Base-by-base conservation (phyloP, 2,797 vertebrate species). In the Anguilla megastoma region DNA sequence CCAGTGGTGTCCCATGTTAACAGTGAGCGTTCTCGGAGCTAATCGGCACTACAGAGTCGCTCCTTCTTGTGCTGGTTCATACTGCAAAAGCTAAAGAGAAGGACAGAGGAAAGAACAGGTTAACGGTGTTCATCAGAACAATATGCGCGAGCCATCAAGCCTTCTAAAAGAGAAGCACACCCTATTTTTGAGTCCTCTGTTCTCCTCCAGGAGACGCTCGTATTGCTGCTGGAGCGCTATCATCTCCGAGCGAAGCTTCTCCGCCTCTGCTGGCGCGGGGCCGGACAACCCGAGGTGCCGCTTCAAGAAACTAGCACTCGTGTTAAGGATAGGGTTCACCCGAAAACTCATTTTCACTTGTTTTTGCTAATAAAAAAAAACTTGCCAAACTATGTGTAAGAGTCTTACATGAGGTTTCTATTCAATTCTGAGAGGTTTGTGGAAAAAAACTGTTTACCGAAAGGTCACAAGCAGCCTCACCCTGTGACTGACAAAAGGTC, bases 221-320 rank as follows among this genome's bases (percentile, higher is more conserved):
- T 95, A 98, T 93, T 98, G 98, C 92, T 97, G 97, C 90, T 97
- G 97, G 86, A 98, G 95, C 87, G 98, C 97, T 74, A 95, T 94
- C 88, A 98, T 92, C 93, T 99, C 97, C 92, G 95, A 90, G 33
- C 95, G 96, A 86, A 99, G 97, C 85, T 95, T 91, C 87, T 98
- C 97, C 0, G 95, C 86, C 88, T 98, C 97, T 5, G 94, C 95
- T 2, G 96, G 95, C 90, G 97, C 98, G 0, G 96, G 92, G 79
- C 95, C 96, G 1, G 94, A 90, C 8, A 95, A 95, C 85, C 97
- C 97, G 87, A 99, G 95, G 89, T 98, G 97, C 89, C 97, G 96
- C 94, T 98, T 99, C 94, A 99, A 94, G 93, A 98, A 99, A 90
- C 98, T 99, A 93, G 54, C 12, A 14, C 14, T 18, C 54, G 7